phyloP scores from a whole-genome alignment of 2,797 vertebrate genomes.

The Mormyrops attenuatus region DNA sequence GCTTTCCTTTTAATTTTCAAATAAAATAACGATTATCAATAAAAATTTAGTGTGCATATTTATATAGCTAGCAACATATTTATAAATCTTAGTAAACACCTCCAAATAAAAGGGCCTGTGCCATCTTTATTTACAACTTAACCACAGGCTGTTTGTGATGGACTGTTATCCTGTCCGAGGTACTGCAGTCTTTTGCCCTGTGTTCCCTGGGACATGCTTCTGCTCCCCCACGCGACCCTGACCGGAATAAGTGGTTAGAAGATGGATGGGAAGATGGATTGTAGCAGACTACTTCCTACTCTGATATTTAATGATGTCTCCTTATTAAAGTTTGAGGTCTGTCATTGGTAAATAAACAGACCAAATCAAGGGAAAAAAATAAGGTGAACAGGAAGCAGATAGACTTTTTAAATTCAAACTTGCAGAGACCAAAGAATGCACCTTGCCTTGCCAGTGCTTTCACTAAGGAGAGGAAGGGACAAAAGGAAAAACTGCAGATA shows the following conservation, averaged over 20 bases:
- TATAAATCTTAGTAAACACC: neutral
- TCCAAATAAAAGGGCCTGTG: neutral
- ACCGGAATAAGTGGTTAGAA: neutral
- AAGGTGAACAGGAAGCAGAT: neutral
- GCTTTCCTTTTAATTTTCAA: neutral
- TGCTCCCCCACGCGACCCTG: neutral
- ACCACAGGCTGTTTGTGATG: neutral
- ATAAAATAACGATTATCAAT: neutral
- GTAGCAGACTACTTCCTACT: neutral
- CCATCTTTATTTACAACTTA: neutral
- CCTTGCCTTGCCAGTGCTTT: neutral
- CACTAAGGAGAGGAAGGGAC: neutral
- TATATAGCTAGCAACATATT: slow-evolving; percentile 1
- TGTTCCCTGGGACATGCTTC: neutral
- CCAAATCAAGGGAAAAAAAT: neutral
- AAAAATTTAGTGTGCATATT: neutral
- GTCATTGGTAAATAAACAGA: neutral
- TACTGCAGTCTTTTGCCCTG: neutral
- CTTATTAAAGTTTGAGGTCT: neutral
- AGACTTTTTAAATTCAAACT: neutral
- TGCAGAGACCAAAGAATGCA: neutral
- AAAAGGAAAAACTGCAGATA: neutral
- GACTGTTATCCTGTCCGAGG: neutral
- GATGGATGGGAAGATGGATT: neutral
- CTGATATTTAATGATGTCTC: neutral